Evolutionary conservation across 2,888 invertebrate species (phyloP).

Genomic region (Lithophane socia): DNA sequence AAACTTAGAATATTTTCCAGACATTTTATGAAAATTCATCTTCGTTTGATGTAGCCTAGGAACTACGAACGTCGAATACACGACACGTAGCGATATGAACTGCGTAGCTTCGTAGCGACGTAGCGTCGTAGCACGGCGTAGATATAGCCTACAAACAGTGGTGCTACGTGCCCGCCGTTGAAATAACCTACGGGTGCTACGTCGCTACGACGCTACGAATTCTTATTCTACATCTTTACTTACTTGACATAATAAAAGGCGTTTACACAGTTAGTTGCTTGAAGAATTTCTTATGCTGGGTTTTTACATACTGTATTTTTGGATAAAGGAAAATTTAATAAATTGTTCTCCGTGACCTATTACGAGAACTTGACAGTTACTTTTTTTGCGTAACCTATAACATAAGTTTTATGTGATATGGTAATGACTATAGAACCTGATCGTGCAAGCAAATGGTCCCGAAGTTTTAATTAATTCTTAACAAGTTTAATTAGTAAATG

Average conservation of each 20-base stretch:
- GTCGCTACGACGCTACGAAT: constrained; percentile 53
- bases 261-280: constrained; percentile 21
- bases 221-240: constrained; percentile 48
- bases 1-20: constrained; percentile 33
- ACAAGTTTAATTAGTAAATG: constrained; percentile 29
- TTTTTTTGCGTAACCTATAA: not conserved
- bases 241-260: constrained; percentile 38
- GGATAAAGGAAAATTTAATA: not conserved
- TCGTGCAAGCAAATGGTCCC: constrained; percentile 3
- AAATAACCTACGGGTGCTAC: constrained; percentile 59
- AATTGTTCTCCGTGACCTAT: not conserved
- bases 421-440: constrained; percentile 10
- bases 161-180: constrained; percentile 56
- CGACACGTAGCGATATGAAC: constrained; percentile 58
- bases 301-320: constrained; percentile 12
- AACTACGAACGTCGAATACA: constrained; percentile 45
- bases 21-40: constrained; percentile 34
- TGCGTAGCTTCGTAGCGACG: constrained; percentile 49
- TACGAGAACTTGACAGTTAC: not conserved
- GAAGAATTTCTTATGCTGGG: constrained; percentile 13
- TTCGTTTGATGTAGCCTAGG: constrained; percentile 44
- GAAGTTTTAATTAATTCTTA: constrained; percentile 21
- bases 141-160: constrained; percentile 49
- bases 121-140: constrained; percentile 48
- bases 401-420: not conserved